Conservation (phyloP, 2,888 invertebrate genomes). For the Troides oblongomaculatus region DNA sequence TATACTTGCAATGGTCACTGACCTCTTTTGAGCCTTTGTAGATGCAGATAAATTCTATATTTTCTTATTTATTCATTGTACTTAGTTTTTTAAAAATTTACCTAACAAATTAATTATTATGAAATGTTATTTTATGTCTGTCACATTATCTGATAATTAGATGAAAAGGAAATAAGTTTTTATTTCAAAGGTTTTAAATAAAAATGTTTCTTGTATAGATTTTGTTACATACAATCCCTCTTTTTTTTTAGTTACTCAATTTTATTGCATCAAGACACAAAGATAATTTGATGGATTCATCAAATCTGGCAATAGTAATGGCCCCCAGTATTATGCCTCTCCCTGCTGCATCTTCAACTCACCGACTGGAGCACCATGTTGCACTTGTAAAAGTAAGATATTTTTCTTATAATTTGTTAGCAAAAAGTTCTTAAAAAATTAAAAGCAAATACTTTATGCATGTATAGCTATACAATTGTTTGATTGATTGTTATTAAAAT, state of each 20-base stretch:
- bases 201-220: neutral
- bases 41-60: too few species aligned
- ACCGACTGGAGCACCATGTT: constrained; percentile 84
- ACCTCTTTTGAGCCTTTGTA: too few species aligned
- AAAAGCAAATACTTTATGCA: neutral
- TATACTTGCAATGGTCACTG: too few species aligned
- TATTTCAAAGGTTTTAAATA: neutral
- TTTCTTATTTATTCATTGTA: too few species aligned
- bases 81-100: too few species aligned
- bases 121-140: too few species aligned
- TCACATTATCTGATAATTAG: too few species aligned
- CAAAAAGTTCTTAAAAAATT: neutral
- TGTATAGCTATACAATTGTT: neutral
- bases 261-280: constrained; percentile 84
- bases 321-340: constrained; percentile 93
- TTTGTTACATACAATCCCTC: neutral
- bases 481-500: too few species aligned
- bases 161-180: too few species aligned
- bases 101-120: too few species aligned
- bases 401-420: neutral
- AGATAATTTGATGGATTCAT: constrained; percentile 90
- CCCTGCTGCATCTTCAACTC: constrained; percentile 83
- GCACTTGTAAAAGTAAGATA: constrained; percentile 83
- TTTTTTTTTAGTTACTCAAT: constrained; percentile 80
- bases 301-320: constrained; percentile 91